phyloP scores from a whole-genome alignment of 1,140 invertebrate species.

The Pinna nobilis region DNA sequence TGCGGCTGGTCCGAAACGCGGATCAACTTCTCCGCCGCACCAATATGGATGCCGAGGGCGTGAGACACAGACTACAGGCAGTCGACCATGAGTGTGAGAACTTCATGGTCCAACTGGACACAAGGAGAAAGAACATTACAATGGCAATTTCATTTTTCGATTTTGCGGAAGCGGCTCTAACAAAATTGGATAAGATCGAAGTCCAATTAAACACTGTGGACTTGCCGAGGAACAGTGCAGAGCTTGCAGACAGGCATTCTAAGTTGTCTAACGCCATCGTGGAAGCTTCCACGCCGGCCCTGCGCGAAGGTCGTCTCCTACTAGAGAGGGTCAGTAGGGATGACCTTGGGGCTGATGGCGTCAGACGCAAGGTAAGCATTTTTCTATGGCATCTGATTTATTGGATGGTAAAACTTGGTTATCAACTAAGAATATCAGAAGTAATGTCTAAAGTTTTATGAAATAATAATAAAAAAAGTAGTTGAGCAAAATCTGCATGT shows the following conservation, averaged over 20 bases:
- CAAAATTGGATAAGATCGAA: constrained; percentile 86
- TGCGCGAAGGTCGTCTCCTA: constrained; percentile 84
- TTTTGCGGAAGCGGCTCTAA: constrained; percentile 82
- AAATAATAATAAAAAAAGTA: too few species aligned
- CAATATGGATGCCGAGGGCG: constrained; percentile 82
- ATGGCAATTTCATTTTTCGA: constrained; percentile 85
- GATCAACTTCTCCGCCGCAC: constrained; percentile 84
- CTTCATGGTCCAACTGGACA: constrained; percentile 84
- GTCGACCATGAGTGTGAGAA: constrained; percentile 85
- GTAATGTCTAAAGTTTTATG: too few species aligned
- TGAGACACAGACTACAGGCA: constrained; percentile 80
- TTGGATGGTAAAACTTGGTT: neutral
- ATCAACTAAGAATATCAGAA: too few species aligned
- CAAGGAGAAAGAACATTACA: constrained; percentile 81
- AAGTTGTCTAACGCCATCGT: constrained; percentile 80
- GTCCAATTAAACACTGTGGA: constrained; percentile 81
- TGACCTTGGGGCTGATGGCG: constrained; percentile 81
- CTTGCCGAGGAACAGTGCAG: constrained; percentile 79
- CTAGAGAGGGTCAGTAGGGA: constrained; percentile 82
- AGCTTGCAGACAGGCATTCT: constrained; percentile 81
- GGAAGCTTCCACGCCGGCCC: constrained; percentile 80
- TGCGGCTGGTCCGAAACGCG: constrained; percentile 86
- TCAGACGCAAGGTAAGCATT: constrained; percentile 70
- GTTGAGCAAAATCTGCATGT: too few species aligned
- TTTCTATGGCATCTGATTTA: neutral